Evolutionary conservation across 2,797 vertebrate genomes (phyloP), one percentile per base, ranked within the genome.

Genomic region (Cephalopachus bancanus): DNA sequence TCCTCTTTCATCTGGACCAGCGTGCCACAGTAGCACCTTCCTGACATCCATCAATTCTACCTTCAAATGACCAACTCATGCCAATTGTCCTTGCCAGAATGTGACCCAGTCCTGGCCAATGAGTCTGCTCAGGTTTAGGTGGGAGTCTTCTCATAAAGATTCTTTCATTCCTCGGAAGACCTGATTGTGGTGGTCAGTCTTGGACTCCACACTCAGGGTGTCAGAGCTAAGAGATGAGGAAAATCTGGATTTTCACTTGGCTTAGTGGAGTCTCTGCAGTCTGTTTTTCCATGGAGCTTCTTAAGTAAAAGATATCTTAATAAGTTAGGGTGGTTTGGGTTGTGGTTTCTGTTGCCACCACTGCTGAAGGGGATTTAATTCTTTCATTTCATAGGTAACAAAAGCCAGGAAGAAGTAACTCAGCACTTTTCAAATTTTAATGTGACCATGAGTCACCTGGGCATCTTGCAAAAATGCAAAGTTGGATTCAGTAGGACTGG

Each of bases 61-160:
- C 57, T 28, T 83, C 69, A 12, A 7, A 16, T 57, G 17, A 20
- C 14, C 12, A 12, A 55, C 55, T 26, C 30, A 3, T 24, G 28
- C 37, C 72, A 19, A 0, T 49, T 22, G 19, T 17, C 16, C 2
- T 20, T 30, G 14, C 16, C n/a, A 17, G 5, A 0, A 0, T 76
- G 19, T 59, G 22, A 20, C 37, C 59, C 28, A 7, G n/a, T 79
- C 30, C 62, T 24, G 28, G 59, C 15, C 37, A 15, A 2, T 30
- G 59, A 55, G 55, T 69, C 62, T 33, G 30, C 71, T 79, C 10
- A 44, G 65, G 16, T 19, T 33, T 28, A 59, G 59, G 26, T 5
- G 6, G 51, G 65, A 59, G 57, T 11, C 53, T 87, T 93, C 84
- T 86, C 37, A 64, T 51, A 78, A 94, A 83, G 30, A 22, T 16